Evolutionary conservation across 2,797 vertebrate species (phyloP).

Genomic region (Silurus aristotelis): DNA sequence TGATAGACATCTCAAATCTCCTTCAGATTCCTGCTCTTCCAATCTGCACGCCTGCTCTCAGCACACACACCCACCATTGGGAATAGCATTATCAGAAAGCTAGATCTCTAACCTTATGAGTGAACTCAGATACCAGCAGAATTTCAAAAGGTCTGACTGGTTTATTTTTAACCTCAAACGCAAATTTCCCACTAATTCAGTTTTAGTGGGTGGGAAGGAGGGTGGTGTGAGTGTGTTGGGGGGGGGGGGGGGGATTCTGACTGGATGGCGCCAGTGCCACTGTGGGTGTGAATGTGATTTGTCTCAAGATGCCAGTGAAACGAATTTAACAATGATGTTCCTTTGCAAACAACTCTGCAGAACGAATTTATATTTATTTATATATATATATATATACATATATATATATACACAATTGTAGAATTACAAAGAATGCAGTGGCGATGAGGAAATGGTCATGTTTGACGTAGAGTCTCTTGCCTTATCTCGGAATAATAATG

Average conservation of each 20-base stretch:
- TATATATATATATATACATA: too few relatives aligned
- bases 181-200: constrained; percentile 41
- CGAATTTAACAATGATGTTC: neutral
- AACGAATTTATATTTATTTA: neutral
- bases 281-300: constrained; percentile 12
- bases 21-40: constrained; percentile 51
- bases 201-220: neutral
- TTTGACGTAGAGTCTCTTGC: neutral
- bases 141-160: constrained; percentile 76
- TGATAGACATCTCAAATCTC: constrained; percentile 95
- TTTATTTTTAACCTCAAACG: constrained; percentile 55
- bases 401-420: too few relatives aligned
- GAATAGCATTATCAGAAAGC: constrained; percentile 89
- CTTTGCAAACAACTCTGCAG: neutral
- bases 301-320: neutral
- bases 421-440: neutral
- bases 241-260: neutral
- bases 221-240: neutral
- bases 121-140: constrained; percentile 71
- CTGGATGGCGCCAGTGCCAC: constrained; percentile 29
- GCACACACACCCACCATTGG: constrained; percentile 57
- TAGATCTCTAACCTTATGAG: constrained; percentile 90
- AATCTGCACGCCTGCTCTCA: constrained; percentile 73
- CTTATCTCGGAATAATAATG: constrained; percentile 19
- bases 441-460: constrained; percentile 1